These are phyloP conservation scores for Hirundo rustica DNA, from an alignment of 2,797 vertebrate species.

Conservation along the genomic window DNA sequence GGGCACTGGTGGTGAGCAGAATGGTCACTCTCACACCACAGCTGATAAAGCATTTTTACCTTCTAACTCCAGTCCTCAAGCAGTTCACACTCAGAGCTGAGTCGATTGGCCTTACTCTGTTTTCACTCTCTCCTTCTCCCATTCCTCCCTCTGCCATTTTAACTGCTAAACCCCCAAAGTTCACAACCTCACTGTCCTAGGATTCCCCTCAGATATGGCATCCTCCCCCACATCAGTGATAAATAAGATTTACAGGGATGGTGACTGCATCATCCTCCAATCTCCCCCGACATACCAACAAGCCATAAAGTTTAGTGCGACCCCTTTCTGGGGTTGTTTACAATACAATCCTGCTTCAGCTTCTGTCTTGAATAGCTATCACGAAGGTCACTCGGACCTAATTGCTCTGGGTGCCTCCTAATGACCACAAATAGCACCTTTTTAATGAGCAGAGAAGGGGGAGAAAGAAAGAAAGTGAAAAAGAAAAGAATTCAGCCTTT, in stretches of 20 bases:
- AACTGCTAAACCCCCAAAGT: constrained; percentile 33
- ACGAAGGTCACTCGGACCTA: constrained; percentile 78
- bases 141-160: constrained; percentile 26
- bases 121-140: background rate
- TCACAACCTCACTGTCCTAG: constrained; percentile 59
- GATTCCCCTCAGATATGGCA: constrained; percentile 43
- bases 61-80: background rate
- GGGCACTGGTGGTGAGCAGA: background rate
- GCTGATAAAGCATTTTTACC: background rate
- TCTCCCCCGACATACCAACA: constrained; percentile 58
- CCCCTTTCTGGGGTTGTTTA: constrained; percentile 71
- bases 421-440: constrained; percentile 77
- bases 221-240: constrained; percentile 37
- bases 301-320: constrained; percentile 75
- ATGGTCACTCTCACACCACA: background rate
- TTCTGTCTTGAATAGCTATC: constrained; percentile 86
- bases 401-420: constrained; percentile 83
- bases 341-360: constrained; percentile 75
- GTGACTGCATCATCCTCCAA: constrained; percentile 55
- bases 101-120: background rate
- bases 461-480: constrained; percentile 35
- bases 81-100: background rate
- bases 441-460: constrained; percentile 60
- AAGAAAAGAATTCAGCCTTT: constrained; percentile 57
- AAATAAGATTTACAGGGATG: constrained; percentile 64